Conservation (phyloP, 2,888 invertebrate genomes). For the Drosophila paranaensis region DNA sequence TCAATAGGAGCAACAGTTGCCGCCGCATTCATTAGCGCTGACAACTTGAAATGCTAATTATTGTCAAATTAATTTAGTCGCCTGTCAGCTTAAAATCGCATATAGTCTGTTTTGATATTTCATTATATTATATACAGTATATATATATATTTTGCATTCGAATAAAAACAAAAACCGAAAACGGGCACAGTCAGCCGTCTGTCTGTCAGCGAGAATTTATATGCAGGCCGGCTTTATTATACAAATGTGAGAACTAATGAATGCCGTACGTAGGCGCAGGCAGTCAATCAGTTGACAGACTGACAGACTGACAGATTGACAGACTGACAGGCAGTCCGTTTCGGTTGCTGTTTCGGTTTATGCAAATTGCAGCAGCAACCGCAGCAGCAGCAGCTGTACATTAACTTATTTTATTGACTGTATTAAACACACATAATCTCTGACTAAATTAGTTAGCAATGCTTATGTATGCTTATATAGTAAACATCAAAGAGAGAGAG, state of each 20-base stretch:
- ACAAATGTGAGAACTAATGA: slow-evolving; percentile 71
- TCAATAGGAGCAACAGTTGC: slow-evolving; percentile 44
- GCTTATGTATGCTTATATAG: slow-evolving; percentile 22
- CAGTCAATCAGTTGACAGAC: slow-evolving; percentile 68
- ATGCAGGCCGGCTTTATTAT: slow-evolving; percentile 43
- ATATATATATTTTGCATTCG: slow-evolving; percentile 13
- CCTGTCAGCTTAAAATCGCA: slow-evolving; percentile 73
- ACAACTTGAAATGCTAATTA: slow-evolving; percentile 84
- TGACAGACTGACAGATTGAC: slow-evolving; percentile 39
- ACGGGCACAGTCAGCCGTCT: slow-evolving; percentile 44
- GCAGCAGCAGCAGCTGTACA: slow-evolving; percentile 26
- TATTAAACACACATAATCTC: slow-evolving; percentile 1
- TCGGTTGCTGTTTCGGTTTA: slow-evolving; percentile 40
- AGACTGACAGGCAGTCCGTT: slow-evolving; percentile 47
- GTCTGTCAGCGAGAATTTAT: slow-evolving; percentile 51
- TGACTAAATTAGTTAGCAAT: slow-evolving; percentile 1
- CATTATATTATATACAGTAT: slow-evolving; percentile 4
- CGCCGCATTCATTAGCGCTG: slow-evolving; percentile 81
- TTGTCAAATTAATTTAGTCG: slow-evolving; percentile 84
- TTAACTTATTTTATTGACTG: slow-evolving; percentile 13
- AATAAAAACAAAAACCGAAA: slow-evolving; percentile 30
- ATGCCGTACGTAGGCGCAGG: slow-evolving; percentile 67
- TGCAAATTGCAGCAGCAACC: slow-evolving; percentile 72
- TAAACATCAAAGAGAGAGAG: neutral
- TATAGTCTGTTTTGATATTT: slow-evolving; percentile 15